Base-by-base conservation (phyloP, 2,888 invertebrate species). In the Zygogramma bicolorata region DNA sequence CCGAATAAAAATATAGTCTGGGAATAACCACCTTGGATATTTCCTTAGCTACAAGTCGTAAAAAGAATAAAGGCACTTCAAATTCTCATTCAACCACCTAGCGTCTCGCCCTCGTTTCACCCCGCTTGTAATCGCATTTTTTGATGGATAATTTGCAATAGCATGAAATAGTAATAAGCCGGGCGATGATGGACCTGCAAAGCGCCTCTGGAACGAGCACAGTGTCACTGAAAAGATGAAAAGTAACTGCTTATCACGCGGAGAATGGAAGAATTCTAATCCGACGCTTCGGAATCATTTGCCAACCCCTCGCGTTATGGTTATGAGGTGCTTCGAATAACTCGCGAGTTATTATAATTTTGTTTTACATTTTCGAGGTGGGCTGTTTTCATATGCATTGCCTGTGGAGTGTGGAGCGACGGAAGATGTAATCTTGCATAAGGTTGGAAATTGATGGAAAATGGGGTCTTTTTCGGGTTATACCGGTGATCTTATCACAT, bases 81-180 rank as follows among this genome's bases (percentile, higher is more conserved):
- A 25, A 22, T 15, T 53, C 53, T 7, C 53, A 53, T 53, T n/a
- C 25, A 53, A 22, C 53, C 25, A 53, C 25, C 53, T 22, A 22
- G 53, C 22, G 13, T n/a, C 53, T 25, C 25, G 4, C 25, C 53
- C 15, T 53, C 53, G 13, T 27, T n/a, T 25, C 53, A 25, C 25
- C 53, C 53, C 5, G 61, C 22, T 62, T 25, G 22, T 27, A 25
- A 42, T 62, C 42, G 40, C 42, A 5, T 70, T 76, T 78, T 78
- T 81, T 82, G 81, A 83, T 82, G 84, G 81, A 84, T 83, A 84
- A 85, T 85, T 84, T 84, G 84, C 85, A 83, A 82, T 82, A 81
- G 81, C 83, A 83, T 85, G 83, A 84, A 85, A 84, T 83, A 85
- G 82, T 85, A 84, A 85, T 83, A 84, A 83, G 81, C 72, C 67